Evolutionary conservation across 2,113 vertebrate genomes (phyloP).

Genomic region (Corapipo altera): DNA sequence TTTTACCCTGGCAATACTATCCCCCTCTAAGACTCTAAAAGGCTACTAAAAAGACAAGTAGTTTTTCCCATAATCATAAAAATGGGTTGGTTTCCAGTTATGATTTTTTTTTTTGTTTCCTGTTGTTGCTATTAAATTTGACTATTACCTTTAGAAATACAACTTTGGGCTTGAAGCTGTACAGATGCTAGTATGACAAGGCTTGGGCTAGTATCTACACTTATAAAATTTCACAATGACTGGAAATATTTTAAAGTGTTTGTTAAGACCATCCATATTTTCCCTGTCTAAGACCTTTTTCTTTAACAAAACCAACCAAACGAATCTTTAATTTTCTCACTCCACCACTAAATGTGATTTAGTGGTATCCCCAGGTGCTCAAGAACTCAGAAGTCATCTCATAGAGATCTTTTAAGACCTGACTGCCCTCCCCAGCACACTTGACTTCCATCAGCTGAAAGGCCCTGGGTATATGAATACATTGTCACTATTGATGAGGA

Average conservation of each 20-base stretch:
- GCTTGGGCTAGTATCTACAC: not conserved
- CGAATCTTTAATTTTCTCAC: not conserved
- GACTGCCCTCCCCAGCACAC: not conserved
- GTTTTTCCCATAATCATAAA: not conserved
- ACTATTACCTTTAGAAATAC: not conserved
- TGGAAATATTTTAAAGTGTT: not conserved
- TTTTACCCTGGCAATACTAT: not conserved
- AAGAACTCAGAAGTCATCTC: not conserved
- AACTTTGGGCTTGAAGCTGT: not conserved
- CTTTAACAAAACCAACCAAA: not conserved
- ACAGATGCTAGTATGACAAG: not conserved
- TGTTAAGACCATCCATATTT: not conserved
- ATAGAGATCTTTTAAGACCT: not conserved
- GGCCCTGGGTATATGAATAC: not conserved
- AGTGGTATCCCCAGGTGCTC: not conserved
- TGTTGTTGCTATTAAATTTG: not conserved
- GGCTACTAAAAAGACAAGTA: accelerated
- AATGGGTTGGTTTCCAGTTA: not conserved
- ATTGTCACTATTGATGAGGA: not conserved
- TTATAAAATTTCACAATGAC: not conserved
- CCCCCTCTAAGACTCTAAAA: not conserved
- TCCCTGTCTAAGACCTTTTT: not conserved
- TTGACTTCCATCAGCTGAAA: not conserved
- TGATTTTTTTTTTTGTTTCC: not conserved
- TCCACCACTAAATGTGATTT: not conserved